phyloP scores from a whole-genome alignment of 2,113 vertebrate genomes.

The Corvus hawaiiensis region DNA sequence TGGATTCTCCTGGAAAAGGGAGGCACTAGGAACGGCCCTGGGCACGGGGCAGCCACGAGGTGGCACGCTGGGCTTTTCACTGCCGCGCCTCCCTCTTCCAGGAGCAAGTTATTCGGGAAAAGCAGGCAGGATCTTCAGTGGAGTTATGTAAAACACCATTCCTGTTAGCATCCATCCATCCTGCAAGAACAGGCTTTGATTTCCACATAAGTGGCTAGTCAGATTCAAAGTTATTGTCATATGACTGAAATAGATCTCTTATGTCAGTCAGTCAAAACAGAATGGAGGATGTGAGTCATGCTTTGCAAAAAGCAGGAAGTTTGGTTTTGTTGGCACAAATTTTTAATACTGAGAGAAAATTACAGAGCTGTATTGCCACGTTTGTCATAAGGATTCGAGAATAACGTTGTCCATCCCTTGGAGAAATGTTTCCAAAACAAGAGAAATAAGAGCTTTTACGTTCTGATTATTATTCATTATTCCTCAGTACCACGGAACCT shows the following conservation, averaged over 20 bases:
- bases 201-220: conserved; percentile 31
- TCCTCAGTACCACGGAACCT: background rate
- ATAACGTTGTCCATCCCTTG: background rate
- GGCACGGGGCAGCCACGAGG: conserved; percentile 35
- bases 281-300: conserved; percentile 40
- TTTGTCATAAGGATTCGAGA: background rate
- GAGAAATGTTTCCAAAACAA: background rate
- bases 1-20: background rate
- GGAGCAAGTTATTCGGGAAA: background rate
- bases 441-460: background rate
- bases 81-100: background rate
- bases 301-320: conserved; percentile 48
- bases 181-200: conserved; percentile 46
- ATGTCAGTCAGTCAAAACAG: conserved; percentile 50
- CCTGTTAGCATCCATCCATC: background rate
- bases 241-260: conserved; percentile 57
- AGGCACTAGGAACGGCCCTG: background rate
- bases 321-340: conserved; percentile 4
- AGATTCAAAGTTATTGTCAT: conserved; percentile 39
- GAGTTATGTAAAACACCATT: background rate
- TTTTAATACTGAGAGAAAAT: conserved; percentile 28
- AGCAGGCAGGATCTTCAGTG: background rate
- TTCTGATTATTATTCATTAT: background rate
- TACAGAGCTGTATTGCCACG: background rate
- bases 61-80: conserved; percentile 24